Evolutionary conservation across 2,797 vertebrate species (phyloP).

Genomic region (Arnoldichthys spilopterus): DNA sequence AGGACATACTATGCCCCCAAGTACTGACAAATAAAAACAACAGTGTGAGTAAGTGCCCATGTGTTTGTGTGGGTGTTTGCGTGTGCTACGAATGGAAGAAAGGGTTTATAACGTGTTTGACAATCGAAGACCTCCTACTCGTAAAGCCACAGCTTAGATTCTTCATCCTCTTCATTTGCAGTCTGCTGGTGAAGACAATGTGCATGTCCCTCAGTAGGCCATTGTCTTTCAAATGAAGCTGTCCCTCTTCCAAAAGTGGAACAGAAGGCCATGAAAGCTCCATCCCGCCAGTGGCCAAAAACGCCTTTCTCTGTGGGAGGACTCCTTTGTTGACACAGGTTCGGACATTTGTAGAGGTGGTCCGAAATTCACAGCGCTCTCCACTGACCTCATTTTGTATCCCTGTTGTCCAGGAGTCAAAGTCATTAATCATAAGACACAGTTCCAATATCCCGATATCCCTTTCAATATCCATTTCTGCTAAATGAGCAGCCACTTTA

Average conservation of each 20-base stretch:
- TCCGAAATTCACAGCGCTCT: conserved; percentile 24
- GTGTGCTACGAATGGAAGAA: conserved; percentile 63
- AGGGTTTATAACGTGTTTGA: conserved; percentile 78
- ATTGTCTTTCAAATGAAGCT: conserved; percentile 82
- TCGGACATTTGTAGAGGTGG: conserved; percentile 35
- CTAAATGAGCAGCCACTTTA: conserved; percentile 21
- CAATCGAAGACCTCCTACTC: conserved; percentile 78
- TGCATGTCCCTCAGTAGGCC: conserved; percentile 62
- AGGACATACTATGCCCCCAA: background rate
- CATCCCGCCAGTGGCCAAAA: conserved; percentile 63
- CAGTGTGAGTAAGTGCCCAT: conserved; percentile 1
- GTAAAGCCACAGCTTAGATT: conserved; percentile 68
- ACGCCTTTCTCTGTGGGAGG: conserved; percentile 52
- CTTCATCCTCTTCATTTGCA: conserved; percentile 63
- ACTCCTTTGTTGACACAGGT: conserved; percentile 38
- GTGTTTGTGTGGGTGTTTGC: conserved; percentile 43
- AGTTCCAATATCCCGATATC: background rate
- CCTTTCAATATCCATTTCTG: background rate
- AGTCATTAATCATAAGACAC: conserved; percentile 20
- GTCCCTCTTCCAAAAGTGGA: conserved; percentile 69
- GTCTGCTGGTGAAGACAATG: conserved; percentile 64
- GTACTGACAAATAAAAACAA: background rate
- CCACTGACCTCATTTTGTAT: conserved; percentile 34
- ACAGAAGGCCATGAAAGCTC: conserved; percentile 72
- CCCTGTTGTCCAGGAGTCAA: conserved; percentile 4